Conservation (phyloP, 1,140 invertebrate genomes). For the Ceratosolen fusciceps region DNA sequence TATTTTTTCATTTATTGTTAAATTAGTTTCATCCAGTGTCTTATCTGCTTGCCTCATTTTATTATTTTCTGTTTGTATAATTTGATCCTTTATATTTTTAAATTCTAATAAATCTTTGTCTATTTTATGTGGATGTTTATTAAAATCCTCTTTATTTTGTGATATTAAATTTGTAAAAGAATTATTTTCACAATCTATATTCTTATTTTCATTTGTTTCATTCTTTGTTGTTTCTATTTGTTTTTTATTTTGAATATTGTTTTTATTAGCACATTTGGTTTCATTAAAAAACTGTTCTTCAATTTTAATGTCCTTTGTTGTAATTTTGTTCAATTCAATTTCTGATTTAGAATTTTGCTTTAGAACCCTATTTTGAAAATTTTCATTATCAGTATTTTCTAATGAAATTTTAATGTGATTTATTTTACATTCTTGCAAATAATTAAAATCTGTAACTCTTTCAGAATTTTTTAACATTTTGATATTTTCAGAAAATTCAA, state of each 20-base stretch:
- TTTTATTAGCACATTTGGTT: neutral
- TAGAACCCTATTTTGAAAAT: neutral
- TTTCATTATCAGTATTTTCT: constrained; percentile 11
- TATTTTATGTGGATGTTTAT: neutral
- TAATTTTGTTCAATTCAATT: neutral
- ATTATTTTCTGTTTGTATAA: neutral
- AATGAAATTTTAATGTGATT: neutral
- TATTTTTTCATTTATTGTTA: constrained; percentile 11
- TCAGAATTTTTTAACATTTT: constrained; percentile 4
- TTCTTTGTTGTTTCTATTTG: neutral
- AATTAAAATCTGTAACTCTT: neutral
- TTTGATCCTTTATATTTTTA: constrained; percentile 8
- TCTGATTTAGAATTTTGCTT: neutral
- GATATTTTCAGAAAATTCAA: neutral
- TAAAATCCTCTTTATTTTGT: neutral
- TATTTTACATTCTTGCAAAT: neutral
- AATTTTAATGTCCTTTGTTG: neutral
- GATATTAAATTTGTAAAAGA: neutral
- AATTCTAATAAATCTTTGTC: constrained; percentile 3
- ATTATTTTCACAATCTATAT: neutral
- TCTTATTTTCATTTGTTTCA: neutral
- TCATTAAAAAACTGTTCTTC: neutral
- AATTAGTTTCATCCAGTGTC: neutral
- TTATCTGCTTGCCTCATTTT: neutral
- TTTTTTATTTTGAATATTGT: neutral